These are phyloP conservation scores for Tyto alba DNA, from an alignment of 2,113 vertebrate species.

Conservation along the genomic window DNA sequence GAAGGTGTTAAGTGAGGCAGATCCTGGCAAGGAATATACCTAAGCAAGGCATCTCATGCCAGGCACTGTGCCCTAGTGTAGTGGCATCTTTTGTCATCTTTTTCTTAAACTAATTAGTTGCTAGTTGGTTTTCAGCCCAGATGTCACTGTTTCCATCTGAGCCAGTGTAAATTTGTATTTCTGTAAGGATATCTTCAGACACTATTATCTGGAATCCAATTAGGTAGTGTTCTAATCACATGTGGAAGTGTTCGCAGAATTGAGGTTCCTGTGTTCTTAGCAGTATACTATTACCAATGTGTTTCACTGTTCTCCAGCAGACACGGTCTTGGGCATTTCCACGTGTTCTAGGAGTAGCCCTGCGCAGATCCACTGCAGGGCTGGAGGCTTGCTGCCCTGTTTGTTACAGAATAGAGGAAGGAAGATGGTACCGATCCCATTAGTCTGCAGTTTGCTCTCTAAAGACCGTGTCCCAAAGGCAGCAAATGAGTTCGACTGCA, in stretches of 20 bases:
- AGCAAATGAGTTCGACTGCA: neutral
- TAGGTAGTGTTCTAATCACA: neutral
- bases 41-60: neutral
- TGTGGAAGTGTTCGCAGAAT: neutral
- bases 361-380: neutral
- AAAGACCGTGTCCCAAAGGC: neutral
- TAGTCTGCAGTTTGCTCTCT: neutral
- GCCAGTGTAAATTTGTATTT: slow-evolving; percentile 11
- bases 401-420: neutral
- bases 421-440: neutral
- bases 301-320: neutral
- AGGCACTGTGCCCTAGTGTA: neutral
- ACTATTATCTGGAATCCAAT: slow-evolving; percentile 2
- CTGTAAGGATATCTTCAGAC: slow-evolving; percentile 23
- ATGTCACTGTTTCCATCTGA: slow-evolving; percentile 12
- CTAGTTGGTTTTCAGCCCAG: slow-evolving; percentile 11
- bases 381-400: neutral
- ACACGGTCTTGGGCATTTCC: neutral
- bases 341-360: neutral
- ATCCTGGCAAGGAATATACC: neutral
- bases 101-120: neutral
- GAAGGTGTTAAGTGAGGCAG: neutral
- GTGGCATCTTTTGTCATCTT: neutral
- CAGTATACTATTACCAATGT: neutral
- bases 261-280: neutral